Evolutionary conservation across 2,113 vertebrate species (phyloP), one percentile per base, ranked within the genome.

Genomic region (Irena cyanogastra): DNA sequence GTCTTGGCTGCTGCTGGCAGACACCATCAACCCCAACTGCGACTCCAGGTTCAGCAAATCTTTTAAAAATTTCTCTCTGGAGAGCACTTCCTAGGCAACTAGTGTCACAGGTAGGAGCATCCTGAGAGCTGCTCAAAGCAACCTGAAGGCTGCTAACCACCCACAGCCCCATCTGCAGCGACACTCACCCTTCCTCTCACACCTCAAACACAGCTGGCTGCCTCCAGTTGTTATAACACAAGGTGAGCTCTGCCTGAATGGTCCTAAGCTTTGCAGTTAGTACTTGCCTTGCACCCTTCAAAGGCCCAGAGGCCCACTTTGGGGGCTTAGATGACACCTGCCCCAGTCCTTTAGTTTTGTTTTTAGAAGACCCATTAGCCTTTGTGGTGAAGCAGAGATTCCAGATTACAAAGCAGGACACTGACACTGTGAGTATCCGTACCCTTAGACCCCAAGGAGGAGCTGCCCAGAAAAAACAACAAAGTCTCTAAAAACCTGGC

Each of bases 131-230:
- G 37, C 57, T 45, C 56, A 70, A 16, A 0, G 6, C 8, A 50
- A 17, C 45, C 50, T 53, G 74, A 78, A 49, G 26, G 30, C 26
- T 71, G 61, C n/a, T 72, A 63, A 64, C 33, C 69, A 78, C 20
- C 24, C 60, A 41, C 13, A 87, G 53, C 41, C 45, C 17, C 15
- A 44, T 17, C n/a, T 10, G 6, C 47, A 83, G 28, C 0, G 0
- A 83, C 22, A 8, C 7, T 63, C 44, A 75, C 42, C 35, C 31
- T 44, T 41, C 64, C 54, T 74, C 54, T 90, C 2, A 4, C 27
- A 66, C 13, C 19, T 69, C 42, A 8, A 64, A 56, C 47, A 54
- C 16, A 39, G 50, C 33, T 16, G 1, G 54, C 19, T 70, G 39
- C 49, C 2, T 1, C 45, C 35, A 16, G 35, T 53, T 83, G 49